phyloP scores from a whole-genome alignment of 2,888 invertebrate genomes.

The Prosopocoilus inquinatus region DNA sequence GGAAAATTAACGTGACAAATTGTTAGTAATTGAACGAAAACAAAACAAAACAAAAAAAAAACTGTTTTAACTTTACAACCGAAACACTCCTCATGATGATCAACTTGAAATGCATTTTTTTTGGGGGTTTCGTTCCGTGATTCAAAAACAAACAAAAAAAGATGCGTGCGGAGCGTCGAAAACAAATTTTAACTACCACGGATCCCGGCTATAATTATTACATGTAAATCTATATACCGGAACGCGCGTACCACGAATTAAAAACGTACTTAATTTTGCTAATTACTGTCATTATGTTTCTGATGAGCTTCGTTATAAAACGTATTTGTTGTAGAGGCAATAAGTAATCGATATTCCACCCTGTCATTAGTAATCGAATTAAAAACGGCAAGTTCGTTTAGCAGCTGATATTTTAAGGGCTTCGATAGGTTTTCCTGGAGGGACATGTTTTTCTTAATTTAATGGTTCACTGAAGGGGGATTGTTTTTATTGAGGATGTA shows the following conservation, averaged over 20 bases:
- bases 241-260: not conserved
- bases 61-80: no score
- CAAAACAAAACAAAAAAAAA: no score
- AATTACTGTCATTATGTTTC: slow-evolving; percentile 14
- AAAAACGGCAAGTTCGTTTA: slow-evolving; percentile 15
- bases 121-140: no score
- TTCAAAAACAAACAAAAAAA: no score
- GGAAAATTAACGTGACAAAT: slow-evolving; percentile 18
- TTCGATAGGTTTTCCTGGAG: not conserved
- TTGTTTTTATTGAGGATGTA: slow-evolving; percentile 14
- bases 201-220: not conserved
- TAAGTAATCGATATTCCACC: slow-evolving; percentile 22
- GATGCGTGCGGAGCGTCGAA: no score
- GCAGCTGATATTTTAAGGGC: slow-evolving; percentile 18
- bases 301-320: slow-evolving; percentile 19
- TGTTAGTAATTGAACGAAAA: slow-evolving; percentile 16
- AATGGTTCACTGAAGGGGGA: slow-evolving; percentile 13
- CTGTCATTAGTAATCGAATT: slow-evolving; percentile 21
- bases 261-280: slow-evolving; percentile 13
- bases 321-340: slow-evolving; percentile 6
- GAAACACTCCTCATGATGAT: no score
- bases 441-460: slow-evolving; percentile 13
- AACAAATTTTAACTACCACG: no score
- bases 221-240: not conserved
- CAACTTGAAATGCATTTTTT: no score